A percentile compares a stretch with the other conserved stretches of the same genome.
Evolutionary conservation across 2,113 vertebrate genomes (phyloP).

Genomic region (Malurus melanocephalus): DNA sequence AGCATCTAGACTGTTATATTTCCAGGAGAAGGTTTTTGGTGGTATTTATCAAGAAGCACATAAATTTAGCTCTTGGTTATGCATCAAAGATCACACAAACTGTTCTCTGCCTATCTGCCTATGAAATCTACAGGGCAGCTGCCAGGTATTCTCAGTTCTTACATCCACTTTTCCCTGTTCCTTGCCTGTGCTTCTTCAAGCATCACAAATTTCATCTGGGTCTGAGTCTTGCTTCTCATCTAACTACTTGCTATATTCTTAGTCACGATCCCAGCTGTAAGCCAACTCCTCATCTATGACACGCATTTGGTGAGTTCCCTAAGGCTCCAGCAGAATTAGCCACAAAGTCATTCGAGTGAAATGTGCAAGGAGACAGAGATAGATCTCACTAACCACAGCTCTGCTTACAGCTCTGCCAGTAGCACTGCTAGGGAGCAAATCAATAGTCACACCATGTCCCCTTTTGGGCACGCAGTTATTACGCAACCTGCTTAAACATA

Average conservation of each 20-base stretch:
- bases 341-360: slow-evolving; percentile 49
- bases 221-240: slow-evolving; percentile 2
- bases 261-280: slow-evolving; percentile 13
- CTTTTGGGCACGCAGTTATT: background rate
- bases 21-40: background rate
- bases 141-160: background rate
- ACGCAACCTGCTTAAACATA: background rate
- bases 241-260: slow-evolving; percentile 37
- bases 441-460: background rate
- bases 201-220: background rate
- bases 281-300: slow-evolving; percentile 21
- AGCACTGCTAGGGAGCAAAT: slow-evolving; percentile 13
- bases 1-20: background rate
- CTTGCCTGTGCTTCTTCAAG: background rate
- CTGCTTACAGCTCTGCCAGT: slow-evolving; percentile 29
- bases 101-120: background rate
- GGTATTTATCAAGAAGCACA: background rate
- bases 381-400: slow-evolving; percentile 38
- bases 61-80: background rate
- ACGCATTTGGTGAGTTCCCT: slow-evolving; percentile 4
- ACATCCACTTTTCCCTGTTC: background rate
- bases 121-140: background rate
- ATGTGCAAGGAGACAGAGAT: slow-evolving; percentile 51
- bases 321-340: slow-evolving; percentile 58
- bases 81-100: background rate